A percentile compares a stretch with the other conserved stretches of the same genome.
Conservation (phyloP, 2,888 invertebrate genomes). For the Leucophora obtusa region DNA sequence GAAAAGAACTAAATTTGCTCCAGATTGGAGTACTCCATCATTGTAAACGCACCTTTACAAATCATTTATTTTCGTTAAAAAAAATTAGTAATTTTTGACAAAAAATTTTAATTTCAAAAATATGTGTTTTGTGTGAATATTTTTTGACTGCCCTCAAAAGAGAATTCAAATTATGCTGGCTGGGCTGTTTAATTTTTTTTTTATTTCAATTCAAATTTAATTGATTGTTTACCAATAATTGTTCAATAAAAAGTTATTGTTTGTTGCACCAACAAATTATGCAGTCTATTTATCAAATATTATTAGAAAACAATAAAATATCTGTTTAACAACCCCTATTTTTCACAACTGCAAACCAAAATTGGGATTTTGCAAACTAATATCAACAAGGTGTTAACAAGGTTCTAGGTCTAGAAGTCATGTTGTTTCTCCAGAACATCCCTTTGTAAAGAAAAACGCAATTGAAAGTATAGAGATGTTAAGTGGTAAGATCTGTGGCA, state of each 20-base stretch:
- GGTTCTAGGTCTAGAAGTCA: not conserved
- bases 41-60: no score
- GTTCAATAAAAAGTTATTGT: not conserved
- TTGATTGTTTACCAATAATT: no score
- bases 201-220: no score
- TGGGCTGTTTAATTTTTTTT: no score
- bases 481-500: not conserved
- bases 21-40: no score
- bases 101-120: no score
- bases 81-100: no score
- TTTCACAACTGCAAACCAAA: not conserved
- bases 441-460: not conserved
- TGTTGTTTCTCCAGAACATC: not conserved
- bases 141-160: no score
- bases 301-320: not conserved
- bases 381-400: constrained; percentile 5
- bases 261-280: not conserved
- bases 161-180: no score
- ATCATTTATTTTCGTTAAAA: no score
- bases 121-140: no score
- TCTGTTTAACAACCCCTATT: not conserved
- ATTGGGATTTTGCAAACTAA: constrained; percentile 24
- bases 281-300: not conserved
- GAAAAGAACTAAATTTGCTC: no score
- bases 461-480: not conserved